phyloP scores from a whole-genome alignment of 2,113 vertebrate genomes.

The Perca schrenkii region DNA sequence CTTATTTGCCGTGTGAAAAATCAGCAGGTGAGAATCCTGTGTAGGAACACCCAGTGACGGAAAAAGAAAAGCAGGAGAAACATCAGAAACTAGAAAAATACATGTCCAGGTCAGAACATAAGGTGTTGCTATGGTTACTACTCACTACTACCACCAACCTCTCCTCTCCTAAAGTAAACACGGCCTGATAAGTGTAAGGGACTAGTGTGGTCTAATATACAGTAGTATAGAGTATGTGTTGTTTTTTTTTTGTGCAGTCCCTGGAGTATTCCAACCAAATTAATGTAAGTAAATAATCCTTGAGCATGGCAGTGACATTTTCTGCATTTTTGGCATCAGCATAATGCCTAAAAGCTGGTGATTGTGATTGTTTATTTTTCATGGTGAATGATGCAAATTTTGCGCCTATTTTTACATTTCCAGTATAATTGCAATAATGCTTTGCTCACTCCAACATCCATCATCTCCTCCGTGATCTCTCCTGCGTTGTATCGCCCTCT shows the following conservation, averaged over 20 bases:
- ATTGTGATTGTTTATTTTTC: conserved; percentile 28
- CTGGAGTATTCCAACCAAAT: too few species aligned
- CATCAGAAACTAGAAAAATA: not conserved
- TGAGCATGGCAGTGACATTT: conserved; percentile 20
- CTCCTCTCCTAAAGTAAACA: conserved; percentile 23
- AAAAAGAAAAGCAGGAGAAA: conserved; percentile 22
- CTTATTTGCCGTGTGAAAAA: conserved; percentile 6
- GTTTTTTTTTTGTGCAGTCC: too few species aligned
- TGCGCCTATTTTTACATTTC: conserved; percentile 23
- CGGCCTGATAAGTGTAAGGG: conserved; percentile 13
- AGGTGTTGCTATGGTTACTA: conserved; percentile 65
- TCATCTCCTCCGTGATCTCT: not conserved
- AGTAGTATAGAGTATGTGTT: too few species aligned
- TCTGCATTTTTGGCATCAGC: conserved; percentile 37
- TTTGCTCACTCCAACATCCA: too few species aligned
- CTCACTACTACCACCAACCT: conserved; percentile 7
- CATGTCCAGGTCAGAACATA: conserved; percentile 45
- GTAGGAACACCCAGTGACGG: not conserved
- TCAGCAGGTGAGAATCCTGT: conserved; percentile 17
- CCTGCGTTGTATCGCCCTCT: not conserved
- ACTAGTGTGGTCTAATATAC: not conserved
- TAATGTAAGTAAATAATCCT: conserved; percentile 21
- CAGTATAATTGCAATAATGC: conserved; percentile 17
- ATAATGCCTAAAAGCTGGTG: conserved; percentile 6
- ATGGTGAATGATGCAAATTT: conserved; percentile 23